Evolutionary conservation across 2,888 invertebrate species (phyloP), one percentile per base, ranked within the genome.

Genomic region (Leistus spinibarbis): DNA sequence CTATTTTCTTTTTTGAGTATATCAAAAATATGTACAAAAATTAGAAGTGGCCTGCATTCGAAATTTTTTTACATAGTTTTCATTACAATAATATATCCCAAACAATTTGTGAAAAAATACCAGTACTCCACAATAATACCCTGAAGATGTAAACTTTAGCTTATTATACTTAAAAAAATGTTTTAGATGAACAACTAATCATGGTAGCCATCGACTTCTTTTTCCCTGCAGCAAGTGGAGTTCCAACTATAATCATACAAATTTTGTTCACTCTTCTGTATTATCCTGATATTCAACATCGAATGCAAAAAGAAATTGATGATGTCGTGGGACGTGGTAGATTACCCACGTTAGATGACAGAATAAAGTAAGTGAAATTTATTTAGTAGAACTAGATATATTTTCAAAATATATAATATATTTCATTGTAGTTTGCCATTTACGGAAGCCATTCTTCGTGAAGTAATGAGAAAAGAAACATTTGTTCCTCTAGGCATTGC

Each of bases 371-470:
- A 78, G 84, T 80, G 9, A n/a, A n/a, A n/a, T n/a, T n/a, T n/a
- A n/a, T n/a, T n/a, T n/a, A n/a, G 9, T 22, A 0, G 20, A 16
- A 1, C 13, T 1, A 5, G 10, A 60, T 5, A 5, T 60, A 4
- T 19, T 17, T 17, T 60, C 17, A 13, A 60, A 10, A 10, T 40
- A 10, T 40, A 40, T 63, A 5, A 22, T 63, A 22, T 5, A 7
- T 70, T 64, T 76, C n/a, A 76, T 82, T 81, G 3, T 80, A 90
- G 90, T 67, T 84, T 91, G 85, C 89, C 89, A 0, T 91, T 89
- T 77, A 88, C 88, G 0, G 92, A 92, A 80, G 90, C 91, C 0
- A 87, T 89, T 20, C 80, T 92, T 16, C 87, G 91, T 1, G 92
- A 92, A 82, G 83, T 84, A 7, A 82, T 92, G 84, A 83, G 92